Evolutionary conservation across 1,140 invertebrate species (phyloP).

Genomic region (Lepidotrigona ventralis): DNA sequence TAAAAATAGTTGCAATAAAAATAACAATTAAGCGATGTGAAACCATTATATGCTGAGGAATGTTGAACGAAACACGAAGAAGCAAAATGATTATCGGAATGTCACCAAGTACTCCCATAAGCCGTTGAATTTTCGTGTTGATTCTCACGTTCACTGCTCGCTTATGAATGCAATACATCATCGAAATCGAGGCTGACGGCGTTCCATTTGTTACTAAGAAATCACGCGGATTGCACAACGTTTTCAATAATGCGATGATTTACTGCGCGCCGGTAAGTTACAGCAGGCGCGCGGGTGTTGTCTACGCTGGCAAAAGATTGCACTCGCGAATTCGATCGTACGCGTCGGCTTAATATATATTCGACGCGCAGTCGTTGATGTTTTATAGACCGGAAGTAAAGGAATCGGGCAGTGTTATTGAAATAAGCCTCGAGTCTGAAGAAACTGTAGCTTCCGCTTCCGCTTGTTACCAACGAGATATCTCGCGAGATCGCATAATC

Average conservation of each 20-base stretch:
- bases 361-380: background rate
- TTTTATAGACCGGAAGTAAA: background rate
- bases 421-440: no score
- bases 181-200: background rate
- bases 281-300: background rate
- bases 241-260: constrained; percentile 13
- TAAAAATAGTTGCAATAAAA: no score
- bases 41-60: background rate
- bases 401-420: no score
- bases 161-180: constrained; percentile 7
- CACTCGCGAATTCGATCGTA: no score
- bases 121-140: background rate
- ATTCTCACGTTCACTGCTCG: no score
- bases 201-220: constrained; percentile 9
- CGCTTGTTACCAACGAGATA: no score
- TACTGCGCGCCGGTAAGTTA: background rate
- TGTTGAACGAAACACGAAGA: background rate
- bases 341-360: background rate
- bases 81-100: background rate
- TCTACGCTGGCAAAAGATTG: background rate
- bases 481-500: no score
- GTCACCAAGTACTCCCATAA: no score
- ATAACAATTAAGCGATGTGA: no score
- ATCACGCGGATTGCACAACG: background rate
- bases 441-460: no score